These are phyloP conservation scores for Theretra japonica DNA, from an alignment of 2,888 invertebrate genomes.

Conservation along the genomic window DNA sequence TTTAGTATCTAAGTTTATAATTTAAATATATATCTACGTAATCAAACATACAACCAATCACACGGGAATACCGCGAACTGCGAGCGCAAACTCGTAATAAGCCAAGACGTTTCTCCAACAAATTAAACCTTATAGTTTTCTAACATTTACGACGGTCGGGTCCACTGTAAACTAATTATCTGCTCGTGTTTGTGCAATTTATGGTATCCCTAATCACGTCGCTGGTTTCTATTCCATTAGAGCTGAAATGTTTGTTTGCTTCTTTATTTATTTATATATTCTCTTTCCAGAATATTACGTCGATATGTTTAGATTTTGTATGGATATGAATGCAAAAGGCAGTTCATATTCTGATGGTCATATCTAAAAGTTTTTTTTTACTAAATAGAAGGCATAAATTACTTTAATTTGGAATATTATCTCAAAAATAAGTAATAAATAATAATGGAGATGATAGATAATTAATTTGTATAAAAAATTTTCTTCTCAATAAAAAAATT, in stretches of 20 bases:
- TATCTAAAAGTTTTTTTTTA: too few species aligned
- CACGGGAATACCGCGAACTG: neutral
- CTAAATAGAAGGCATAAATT: too few species aligned
- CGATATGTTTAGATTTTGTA: neutral
- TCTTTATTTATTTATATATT: neutral
- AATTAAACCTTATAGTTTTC: conserved; percentile 23
- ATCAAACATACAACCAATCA: neutral
- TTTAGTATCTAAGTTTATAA: neutral
- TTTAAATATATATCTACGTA: neutral
- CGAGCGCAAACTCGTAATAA: conserved; percentile 16
- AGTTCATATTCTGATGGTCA: too few species aligned
- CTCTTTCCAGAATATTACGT: neutral
- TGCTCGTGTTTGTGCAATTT: conserved; percentile 19
- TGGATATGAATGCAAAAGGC: neutral
- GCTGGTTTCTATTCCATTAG: conserved; percentile 13
- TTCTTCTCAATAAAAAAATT: too few species aligned
- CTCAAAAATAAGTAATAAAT: too few species aligned
- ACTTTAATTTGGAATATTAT: too few species aligned
- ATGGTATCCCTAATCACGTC: conserved; percentile 10
- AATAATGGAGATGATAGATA: too few species aligned
- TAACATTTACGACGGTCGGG: conserved; percentile 15
- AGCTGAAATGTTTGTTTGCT: neutral
- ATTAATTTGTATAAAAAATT: too few species aligned
- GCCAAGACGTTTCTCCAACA: conserved; percentile 12
- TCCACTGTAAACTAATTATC: conserved; percentile 26